Conservation (phyloP, 2,797 vertebrate genomes). For the Poecilia gillii region DNA sequence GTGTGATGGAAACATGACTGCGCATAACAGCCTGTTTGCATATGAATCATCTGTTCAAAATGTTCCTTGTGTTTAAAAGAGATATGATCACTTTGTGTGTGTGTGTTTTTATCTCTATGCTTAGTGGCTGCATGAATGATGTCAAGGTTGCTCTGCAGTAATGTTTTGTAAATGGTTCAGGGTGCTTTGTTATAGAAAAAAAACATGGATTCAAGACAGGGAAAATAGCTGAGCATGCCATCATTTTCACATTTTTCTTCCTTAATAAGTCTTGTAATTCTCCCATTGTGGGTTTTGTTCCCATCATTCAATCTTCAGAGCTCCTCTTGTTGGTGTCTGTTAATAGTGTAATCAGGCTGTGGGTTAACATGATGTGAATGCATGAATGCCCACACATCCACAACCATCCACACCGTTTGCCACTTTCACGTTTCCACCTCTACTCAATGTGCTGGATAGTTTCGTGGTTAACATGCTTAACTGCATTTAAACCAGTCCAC, state of each 20-base stretch:
- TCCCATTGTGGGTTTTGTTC: neutral
- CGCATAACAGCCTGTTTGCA: neutral
- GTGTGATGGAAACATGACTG: neutral
- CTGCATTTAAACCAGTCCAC: neutral
- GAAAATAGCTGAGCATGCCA: neutral
- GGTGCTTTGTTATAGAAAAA: neutral
- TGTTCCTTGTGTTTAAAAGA: neutral
- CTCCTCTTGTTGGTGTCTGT: neutral
- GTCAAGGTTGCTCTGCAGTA: neutral
- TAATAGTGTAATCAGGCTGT: neutral
- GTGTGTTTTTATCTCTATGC: neutral
- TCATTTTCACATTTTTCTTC: constrained; percentile 5
- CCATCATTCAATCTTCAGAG: neutral
- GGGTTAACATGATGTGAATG: neutral
- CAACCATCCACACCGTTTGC: neutral
- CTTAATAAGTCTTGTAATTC: neutral
- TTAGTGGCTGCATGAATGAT: neutral
- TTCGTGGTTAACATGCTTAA: neutral
- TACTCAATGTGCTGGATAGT: neutral
- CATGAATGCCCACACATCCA: neutral
- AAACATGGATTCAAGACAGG: neutral
- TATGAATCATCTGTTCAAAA: neutral
- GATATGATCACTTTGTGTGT: neutral
- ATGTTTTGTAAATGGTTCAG: neutral
- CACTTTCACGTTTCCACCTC: neutral